Conservation (phyloP, 2,888 invertebrate genomes). For the Belgica antarctica region DNA sequence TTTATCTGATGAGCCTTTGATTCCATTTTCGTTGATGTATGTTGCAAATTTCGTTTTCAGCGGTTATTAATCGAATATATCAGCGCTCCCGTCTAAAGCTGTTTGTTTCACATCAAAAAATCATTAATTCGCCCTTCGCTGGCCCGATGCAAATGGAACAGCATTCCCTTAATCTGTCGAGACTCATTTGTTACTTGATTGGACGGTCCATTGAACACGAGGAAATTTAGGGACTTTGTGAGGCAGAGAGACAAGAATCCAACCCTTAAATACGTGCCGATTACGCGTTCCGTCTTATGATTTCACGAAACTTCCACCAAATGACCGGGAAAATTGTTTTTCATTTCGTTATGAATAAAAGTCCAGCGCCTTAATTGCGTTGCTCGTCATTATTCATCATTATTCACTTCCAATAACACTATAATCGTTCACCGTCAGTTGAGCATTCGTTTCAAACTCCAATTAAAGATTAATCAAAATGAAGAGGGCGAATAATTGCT, state of each 20-base stretch:
- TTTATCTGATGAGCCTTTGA: too few species aligned
- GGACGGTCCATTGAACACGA: constrained; percentile 3
- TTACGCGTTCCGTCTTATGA: background rate
- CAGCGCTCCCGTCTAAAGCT: too few species aligned
- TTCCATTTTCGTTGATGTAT: too few species aligned
- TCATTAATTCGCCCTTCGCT: constrained; percentile 8
- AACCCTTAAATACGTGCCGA: background rate
- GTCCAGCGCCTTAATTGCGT: too few species aligned
- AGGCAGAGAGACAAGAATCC: background rate
- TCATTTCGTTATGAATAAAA: too few species aligned
- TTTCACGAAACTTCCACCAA: background rate
- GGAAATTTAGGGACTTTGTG: background rate
- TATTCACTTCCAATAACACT: background rate
- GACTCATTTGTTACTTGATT: constrained; percentile 1
- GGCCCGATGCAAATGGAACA: background rate
- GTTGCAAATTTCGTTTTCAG: too few species aligned
- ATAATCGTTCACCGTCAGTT: background rate
- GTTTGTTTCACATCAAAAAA: constrained; percentile 34
- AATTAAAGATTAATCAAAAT: background rate
- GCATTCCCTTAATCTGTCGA: constrained; percentile 1
- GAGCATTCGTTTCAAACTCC: background rate
- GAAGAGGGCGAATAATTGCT: constrained; percentile 3
- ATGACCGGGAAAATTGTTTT: background rate
- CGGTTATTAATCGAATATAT: too few species aligned
- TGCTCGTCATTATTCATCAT: background rate